A percentile compares a stretch with the other conserved stretches of the same genome.
phyloP scores from a whole-genome alignment of 64 coral and sea anemone species.

The Porites lutea region DNA sequence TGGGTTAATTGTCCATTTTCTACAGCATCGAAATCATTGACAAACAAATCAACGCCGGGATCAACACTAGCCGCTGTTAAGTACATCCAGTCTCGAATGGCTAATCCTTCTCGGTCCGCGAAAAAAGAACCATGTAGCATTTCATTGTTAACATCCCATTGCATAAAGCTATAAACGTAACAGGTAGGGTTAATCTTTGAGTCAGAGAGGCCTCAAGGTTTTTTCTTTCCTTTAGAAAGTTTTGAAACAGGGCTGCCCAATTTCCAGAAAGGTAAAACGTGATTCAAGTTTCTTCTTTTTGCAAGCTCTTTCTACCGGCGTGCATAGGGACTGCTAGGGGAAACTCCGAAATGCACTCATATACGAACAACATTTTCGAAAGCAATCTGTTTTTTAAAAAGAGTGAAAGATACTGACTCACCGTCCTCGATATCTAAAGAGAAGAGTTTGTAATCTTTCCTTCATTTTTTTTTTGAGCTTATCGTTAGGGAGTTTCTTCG shows the following conservation, averaged over 20 bases:
- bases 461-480: conserved; percentile 41
- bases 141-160: conserved; percentile 96
- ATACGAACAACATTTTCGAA: too few species aligned
- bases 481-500: background rate
- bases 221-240: too few species aligned
- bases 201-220: too few species aligned
- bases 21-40: conserved; percentile 91
- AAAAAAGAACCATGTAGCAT: conserved; percentile 92
- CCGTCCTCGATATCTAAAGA: conserved; percentile 61
- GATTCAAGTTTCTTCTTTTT: too few species aligned
- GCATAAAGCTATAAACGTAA: conserved; percentile 63
- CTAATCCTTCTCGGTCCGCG: conserved; percentile 58
- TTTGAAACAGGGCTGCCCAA: too few species aligned
- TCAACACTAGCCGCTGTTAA: conserved; percentile 39
- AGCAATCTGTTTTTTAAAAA: background rate
- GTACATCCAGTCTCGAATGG: conserved; percentile 93
- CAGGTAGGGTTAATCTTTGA: background rate
- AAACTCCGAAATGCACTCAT: too few species aligned
- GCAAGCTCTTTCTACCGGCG: too few species aligned
- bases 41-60: conserved; percentile 71
- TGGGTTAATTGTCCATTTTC: conserved; percentile 81
- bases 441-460: conserved; percentile 50
- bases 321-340: too few species aligned
- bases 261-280: too few species aligned
- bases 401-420: background rate